Base-by-base conservation (phyloP, 2,113 vertebrate species). In the Brachyhypopomus gauderio region DNA sequence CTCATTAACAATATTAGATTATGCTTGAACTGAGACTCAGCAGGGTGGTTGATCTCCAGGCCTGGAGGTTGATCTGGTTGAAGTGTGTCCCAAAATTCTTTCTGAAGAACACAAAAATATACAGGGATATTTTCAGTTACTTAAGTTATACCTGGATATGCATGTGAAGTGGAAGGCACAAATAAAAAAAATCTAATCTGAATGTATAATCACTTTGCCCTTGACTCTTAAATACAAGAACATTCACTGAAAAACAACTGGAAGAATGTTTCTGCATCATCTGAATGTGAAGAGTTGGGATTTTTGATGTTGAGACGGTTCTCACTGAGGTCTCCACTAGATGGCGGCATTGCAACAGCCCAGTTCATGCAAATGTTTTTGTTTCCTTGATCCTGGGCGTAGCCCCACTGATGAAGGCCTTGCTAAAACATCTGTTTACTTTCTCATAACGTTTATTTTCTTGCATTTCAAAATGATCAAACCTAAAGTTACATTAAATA, bases 381-480 rank as follows among this genome's bases (percentile, higher is more conserved):
- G 3, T 70, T 17, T 48, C 0, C 1, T 41, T 23, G 14, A 4
- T 0, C 48, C 30, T 19, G 19, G 17, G 34, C 58, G 20, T 19
- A 22, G 34, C 45, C 27, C 23, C 16, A 27, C 17, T 66, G 16
- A 23, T 3, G 45, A 19, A 20, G 67, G 52, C 27, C 19, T 11
- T n/a, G 0, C 45, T 48, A 1, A 12, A 34, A 41, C 66, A 79
- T 3, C n/a, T 12, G 3, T 8, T 45, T 23, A 20, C 27, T 58
- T 69, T 84, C 66, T 79, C 70, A 62, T 70, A 84, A 84, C 83
- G 74, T 84, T 86, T 86, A 86, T 84, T 86, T 60, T 36, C 59
- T 84, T 79, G 72, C 72, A 69, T 75, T 77, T 76, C 36, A 75
- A 85, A 80, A 69, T 62, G 48, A 34, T 66, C 72, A 23, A 77